phyloP scores from a whole-genome alignment of 2,888 invertebrate species.

The Pachycephus smyrnensis region DNA sequence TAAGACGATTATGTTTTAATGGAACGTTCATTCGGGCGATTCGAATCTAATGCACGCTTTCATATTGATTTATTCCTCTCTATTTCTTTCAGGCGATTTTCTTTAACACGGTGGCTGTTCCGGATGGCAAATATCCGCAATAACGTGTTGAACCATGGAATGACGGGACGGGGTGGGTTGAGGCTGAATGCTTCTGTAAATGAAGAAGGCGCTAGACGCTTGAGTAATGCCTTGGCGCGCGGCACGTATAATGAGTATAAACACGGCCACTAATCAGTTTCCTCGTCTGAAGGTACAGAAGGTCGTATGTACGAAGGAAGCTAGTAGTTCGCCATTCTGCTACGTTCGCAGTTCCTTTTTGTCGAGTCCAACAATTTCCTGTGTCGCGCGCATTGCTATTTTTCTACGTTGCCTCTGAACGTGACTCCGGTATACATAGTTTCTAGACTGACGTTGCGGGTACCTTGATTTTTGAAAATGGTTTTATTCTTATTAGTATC shows the following conservation, averaged over 20 bases:
- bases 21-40: neutral
- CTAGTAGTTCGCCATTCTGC: neutral
- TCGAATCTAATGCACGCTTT: neutral
- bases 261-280: constrained; percentile 37
- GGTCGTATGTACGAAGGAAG: neutral
- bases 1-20: neutral
- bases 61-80: constrained; percentile 1
- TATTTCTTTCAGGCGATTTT: constrained; percentile 1
- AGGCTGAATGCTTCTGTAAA: constrained; percentile 29
- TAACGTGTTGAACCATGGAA: constrained; percentile 5
- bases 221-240: constrained; percentile 33
- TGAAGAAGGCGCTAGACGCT: constrained; percentile 35
- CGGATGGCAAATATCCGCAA: constrained; percentile 14
- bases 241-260: constrained; percentile 37
- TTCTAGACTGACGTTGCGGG: neutral
- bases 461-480: neutral
- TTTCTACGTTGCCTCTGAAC: neutral
- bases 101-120: neutral
- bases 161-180: constrained; percentile 11
- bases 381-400: neutral
- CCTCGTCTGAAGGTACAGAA: neutral
- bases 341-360: neutral
- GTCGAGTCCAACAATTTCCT: neutral
- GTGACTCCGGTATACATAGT: neutral
- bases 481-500: neutral